A percentile compares a stretch with the other conserved stretches of the same genome.
Evolutionary conservation across 2,888 invertebrate species (phyloP).

Genomic region (Tachina grossa): DNA sequence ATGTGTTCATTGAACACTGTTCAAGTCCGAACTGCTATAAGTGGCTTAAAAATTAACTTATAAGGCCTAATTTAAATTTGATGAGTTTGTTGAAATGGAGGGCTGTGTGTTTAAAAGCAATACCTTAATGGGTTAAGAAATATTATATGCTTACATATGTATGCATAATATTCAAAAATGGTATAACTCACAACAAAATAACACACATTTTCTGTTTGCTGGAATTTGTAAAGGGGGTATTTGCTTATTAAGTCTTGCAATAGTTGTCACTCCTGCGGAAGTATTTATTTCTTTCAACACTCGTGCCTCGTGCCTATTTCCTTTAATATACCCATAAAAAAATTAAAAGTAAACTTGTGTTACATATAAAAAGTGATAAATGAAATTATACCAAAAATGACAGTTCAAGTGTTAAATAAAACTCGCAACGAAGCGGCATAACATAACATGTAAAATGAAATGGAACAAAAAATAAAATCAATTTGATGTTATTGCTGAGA

Average conservation of each 20-base stretch:
- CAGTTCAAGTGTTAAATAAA: constrained; percentile 67
- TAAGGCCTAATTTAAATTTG: no score
- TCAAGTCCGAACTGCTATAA: no score
- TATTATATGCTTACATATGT: constrained; percentile 8
- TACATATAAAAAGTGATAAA: constrained; percentile 63
- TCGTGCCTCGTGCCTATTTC: constrained; percentile 40
- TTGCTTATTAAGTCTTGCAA: constrained; percentile 65
- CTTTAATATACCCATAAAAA: background rate
- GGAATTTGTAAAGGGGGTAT: constrained; percentile 32
- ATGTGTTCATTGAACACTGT: no score
- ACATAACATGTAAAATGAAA: constrained; percentile 66
- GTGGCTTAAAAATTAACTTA: no score
- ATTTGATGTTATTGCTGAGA: constrained; percentile 59
- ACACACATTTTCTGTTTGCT: constrained; percentile 40
- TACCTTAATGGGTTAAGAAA: constrained; percentile 41
- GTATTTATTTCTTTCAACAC: constrained; percentile 63
- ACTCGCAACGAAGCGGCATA: constrained; percentile 53
- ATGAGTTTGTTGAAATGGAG: no score
- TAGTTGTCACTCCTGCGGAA: constrained; percentile 72
- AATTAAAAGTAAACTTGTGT: constrained; percentile 19
- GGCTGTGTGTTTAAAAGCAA: no score
- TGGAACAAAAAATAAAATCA: constrained; percentile 26
- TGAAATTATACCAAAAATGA: constrained; percentile 68
- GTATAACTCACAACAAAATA: constrained; percentile 26
- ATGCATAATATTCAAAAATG: constrained; percentile 34